Evolutionary conservation across 2,113 vertebrate genomes (phyloP).

Genomic region (Leptocoma aspasia): DNA sequence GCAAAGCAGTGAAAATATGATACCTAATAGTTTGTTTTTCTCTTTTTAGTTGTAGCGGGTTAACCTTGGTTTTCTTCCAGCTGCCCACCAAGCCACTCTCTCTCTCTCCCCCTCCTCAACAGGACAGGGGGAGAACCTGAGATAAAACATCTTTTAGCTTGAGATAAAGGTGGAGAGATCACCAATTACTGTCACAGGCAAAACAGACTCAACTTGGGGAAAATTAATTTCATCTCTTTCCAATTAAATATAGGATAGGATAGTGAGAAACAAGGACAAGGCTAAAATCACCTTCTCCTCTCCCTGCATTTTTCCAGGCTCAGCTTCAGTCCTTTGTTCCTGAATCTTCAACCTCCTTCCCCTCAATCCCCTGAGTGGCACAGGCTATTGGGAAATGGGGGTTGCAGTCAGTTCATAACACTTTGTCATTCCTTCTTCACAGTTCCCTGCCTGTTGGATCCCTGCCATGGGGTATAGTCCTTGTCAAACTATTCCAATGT

Average conservation of each 20-base stretch:
- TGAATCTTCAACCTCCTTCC: background rate
- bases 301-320: background rate
- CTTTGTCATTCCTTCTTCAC: background rate
- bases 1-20: background rate
- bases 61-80: background rate
- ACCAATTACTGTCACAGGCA: background rate
- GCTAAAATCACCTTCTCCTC: background rate
- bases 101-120: background rate
- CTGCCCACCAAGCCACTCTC: background rate
- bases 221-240: background rate
- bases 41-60: background rate
- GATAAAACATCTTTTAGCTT: background rate
- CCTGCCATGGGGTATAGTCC: fast-evolving
- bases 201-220: background rate
- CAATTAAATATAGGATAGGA: background rate
- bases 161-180: background rate
- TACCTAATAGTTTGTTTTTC: background rate
- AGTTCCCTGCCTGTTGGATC: background rate
- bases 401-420: background rate
- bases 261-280: background rate
- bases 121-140: background rate
- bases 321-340: background rate
- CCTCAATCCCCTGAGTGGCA: fast-evolving
- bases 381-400: background rate
- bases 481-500: background rate